phyloP scores from a whole-genome alignment of 2,797 vertebrate species.

The Myripristis murdjan region DNA sequence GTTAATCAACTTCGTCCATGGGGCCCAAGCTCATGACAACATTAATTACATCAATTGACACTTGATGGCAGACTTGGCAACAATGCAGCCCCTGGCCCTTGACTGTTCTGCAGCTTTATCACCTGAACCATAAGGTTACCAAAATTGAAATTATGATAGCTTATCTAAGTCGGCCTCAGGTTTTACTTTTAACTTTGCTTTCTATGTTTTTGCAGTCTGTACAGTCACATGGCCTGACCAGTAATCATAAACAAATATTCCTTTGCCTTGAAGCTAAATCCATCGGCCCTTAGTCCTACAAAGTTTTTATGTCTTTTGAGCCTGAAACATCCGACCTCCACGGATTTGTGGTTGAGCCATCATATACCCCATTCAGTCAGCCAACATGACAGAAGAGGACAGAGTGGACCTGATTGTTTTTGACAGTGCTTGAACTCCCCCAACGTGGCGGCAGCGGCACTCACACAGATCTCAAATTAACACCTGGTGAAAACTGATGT shows the following conservation, averaged over 20 bases:
- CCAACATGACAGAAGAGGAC: conserved; percentile 26
- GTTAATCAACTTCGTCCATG: no score
- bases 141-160: conserved; percentile 1
- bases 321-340: conserved; percentile 9
- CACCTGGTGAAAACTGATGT: conserved; percentile 47
- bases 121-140: no score
- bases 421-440: conserved; percentile 1
- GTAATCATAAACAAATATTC: not conserved
- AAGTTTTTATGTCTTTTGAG: conserved; percentile 16
- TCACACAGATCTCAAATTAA: conserved; percentile 64
- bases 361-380: conserved; percentile 1
- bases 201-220: not conserved
- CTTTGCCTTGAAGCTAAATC: conserved; percentile 7
- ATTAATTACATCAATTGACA: no score
- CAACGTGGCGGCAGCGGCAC: conserved; percentile 20
- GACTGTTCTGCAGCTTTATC: no score
- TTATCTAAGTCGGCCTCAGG: not conserved
- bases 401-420: conserved; percentile 53
- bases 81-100: no score
- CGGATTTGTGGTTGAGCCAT: conserved; percentile 33
- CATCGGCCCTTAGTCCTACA: not conserved
- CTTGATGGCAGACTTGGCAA: no score
- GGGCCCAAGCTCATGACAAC: no score
- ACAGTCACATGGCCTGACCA: not conserved
- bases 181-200: not conserved